These are phyloP conservation scores for Sylvia borin DNA, from an alignment of 2,797 vertebrate species.

Conservation along the genomic window DNA sequence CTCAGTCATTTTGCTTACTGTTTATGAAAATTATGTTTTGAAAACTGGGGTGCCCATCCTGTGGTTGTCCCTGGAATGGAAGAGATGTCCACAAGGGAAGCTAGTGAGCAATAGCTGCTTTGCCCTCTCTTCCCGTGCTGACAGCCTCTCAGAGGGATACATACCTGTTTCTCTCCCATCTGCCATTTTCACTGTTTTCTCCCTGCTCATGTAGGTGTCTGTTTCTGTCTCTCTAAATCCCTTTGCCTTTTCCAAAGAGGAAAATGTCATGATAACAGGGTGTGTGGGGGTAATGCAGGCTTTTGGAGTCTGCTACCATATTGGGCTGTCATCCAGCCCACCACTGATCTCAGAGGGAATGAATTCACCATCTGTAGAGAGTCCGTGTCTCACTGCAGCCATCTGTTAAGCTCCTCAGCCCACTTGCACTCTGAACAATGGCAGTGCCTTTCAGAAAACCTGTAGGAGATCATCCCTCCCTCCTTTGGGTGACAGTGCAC, in stretches of 20 bases:
- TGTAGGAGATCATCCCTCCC: constrained; percentile 24
- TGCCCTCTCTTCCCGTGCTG: neutral
- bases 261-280: constrained; percentile 68
- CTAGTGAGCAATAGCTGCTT: neutral
- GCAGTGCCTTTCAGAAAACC: constrained; percentile 64
- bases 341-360: constrained; percentile 70
- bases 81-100: neutral
- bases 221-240: constrained; percentile 42
- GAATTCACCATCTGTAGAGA: constrained; percentile 76
- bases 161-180: constrained; percentile 22
- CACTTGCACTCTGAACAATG: constrained; percentile 76
- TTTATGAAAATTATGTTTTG: neutral
- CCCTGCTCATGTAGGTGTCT: constrained; percentile 3
- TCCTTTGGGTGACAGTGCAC: neutral
- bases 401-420: constrained; percentile 76
- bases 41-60: neutral
- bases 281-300: constrained; percentile 64
- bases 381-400: constrained; percentile 70
- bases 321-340: constrained; percentile 71
- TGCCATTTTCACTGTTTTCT: constrained; percentile 27
- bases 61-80: neutral
- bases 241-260: constrained; percentile 60
- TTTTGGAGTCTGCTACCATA: constrained; percentile 66
- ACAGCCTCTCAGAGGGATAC: neutral
- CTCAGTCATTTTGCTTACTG: neutral